phyloP scores from a whole-genome alignment of 2,888 invertebrate genomes.

The Amaurobius ferox region DNA sequence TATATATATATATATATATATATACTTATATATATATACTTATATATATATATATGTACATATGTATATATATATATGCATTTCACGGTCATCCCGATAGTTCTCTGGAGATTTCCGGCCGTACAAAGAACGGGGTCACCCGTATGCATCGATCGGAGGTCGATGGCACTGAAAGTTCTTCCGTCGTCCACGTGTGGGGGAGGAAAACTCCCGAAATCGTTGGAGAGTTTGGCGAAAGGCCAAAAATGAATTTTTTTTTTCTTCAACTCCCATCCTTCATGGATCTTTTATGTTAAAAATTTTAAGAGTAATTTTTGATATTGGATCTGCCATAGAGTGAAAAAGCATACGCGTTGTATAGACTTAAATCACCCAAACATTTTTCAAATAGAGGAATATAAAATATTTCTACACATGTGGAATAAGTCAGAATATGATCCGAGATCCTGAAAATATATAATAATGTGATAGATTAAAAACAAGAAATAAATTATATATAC shows the following conservation, averaged over 20 bases:
- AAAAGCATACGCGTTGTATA: background rate
- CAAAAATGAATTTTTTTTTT: background rate
- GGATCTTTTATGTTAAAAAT: background rate
- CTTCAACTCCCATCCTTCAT: background rate
- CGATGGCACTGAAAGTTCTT: constrained; percentile 62
- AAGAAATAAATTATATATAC: too few species aligned
- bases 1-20: too few species aligned
- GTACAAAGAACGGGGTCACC: constrained; percentile 38
- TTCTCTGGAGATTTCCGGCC: background rate
- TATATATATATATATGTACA: too few species aligned
- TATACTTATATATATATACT: too few species aligned
- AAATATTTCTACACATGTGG: too few species aligned
- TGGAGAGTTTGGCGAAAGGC: background rate
- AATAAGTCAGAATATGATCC: too few species aligned
- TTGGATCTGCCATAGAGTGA: background rate
- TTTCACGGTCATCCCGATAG: background rate
- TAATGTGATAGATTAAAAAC: too few species aligned
- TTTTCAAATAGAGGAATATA: too few species aligned
- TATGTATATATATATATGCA: too few species aligned
- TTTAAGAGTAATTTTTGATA: background rate
- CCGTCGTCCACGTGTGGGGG: background rate
- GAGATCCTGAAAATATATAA: too few species aligned
- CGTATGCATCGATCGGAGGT: constrained; percentile 55
- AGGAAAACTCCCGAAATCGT: background rate
- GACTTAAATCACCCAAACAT: too few species aligned